Conservation (phyloP, 92 coral and sea anemone genomes). For the Palythoa caribaeorum region DNA sequence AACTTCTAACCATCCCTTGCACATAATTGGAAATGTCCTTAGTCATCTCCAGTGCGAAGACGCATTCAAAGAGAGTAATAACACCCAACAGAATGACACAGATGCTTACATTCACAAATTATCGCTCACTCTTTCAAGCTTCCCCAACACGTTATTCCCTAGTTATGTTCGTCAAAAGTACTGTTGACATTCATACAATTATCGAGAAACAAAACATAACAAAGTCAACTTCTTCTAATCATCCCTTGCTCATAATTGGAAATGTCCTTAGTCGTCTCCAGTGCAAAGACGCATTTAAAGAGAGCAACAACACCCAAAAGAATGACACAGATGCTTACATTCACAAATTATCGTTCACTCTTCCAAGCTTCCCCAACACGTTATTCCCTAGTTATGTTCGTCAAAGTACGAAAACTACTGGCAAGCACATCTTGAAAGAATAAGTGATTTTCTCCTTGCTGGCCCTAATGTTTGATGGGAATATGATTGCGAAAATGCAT, state of each 20-base stretch:
- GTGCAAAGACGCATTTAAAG: conserved; percentile 30
- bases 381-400: conserved; percentile 17
- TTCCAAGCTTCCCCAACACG: conserved; percentile 52
- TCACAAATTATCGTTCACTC: conserved; percentile 8
- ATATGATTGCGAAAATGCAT: conserved; percentile 39
- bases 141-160: conserved; percentile 48
- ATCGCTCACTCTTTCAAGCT: conserved; percentile 31
- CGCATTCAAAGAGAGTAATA: neutral
- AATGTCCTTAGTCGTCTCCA: conserved; percentile 53
- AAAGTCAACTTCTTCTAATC: conserved; percentile 53
- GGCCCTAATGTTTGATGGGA: conserved; percentile 55
- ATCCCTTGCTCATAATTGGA: conserved; percentile 50
- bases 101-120: conserved; percentile 3
- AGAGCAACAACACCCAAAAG: neutral
- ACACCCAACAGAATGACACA: conserved; percentile 14
- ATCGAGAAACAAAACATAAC: conserved; percentile 55
- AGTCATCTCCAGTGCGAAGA: conserved; percentile 51
- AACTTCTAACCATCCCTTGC: conserved; percentile 55
- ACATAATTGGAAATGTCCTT: conserved; percentile 54
- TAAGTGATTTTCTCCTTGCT: conserved; percentile 52
- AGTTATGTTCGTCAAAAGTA: neutral
- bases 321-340: conserved; percentile 15
- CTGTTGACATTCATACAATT: conserved; percentile 43
- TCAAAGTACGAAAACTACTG: conserved; percentile 15
- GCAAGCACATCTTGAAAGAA: conserved; percentile 62